Conservation (phyloP, 2,888 invertebrate genomes). For the Caenorhabditis sp. region DNA sequence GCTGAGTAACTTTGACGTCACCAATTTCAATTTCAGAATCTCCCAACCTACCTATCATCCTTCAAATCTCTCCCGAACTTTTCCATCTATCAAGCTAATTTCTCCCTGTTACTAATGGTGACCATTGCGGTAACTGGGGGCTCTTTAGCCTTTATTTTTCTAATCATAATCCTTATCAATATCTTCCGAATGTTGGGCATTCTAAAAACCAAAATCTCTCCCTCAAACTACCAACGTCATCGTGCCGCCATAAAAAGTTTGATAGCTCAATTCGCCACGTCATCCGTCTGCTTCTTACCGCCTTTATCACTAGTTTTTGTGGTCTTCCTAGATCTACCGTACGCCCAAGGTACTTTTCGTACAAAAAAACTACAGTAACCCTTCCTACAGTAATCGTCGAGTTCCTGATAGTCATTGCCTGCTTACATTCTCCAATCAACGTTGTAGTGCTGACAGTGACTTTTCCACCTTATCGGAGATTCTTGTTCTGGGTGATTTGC, state of each 20-base stretch:
- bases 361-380: background rate
- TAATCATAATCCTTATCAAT: conserved; percentile 24
- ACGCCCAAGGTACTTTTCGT: conserved; percentile 16
- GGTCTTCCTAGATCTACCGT: conserved; percentile 16
- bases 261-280: conserved; percentile 51
- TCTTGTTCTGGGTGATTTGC: background rate
- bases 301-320: conserved; percentile 35
- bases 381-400: conserved; percentile 36
- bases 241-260: conserved; percentile 28
- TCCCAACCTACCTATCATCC: conserved; percentile 3
- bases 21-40: conserved; percentile 7
- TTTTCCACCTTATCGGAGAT: conserved; percentile 37
- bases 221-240: conserved; percentile 27
- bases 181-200: conserved; percentile 38
- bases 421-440: conserved; percentile 28
- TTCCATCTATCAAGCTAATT: conserved; percentile 31
- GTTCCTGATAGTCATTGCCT: conserved; percentile 26
- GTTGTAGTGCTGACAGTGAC: conserved; percentile 25
- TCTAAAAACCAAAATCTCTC: conserved; percentile 37
- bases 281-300: conserved; percentile 37
- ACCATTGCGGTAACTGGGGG: conserved; percentile 17
- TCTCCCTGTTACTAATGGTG: conserved; percentile 8
- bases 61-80: conserved; percentile 29
- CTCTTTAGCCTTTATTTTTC: conserved; percentile 10
- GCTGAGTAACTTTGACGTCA: too few relatives aligned